Evolutionary conservation across 2,797 vertebrate genomes (phyloP).

Genomic region (Okamejei kenojei): DNA sequence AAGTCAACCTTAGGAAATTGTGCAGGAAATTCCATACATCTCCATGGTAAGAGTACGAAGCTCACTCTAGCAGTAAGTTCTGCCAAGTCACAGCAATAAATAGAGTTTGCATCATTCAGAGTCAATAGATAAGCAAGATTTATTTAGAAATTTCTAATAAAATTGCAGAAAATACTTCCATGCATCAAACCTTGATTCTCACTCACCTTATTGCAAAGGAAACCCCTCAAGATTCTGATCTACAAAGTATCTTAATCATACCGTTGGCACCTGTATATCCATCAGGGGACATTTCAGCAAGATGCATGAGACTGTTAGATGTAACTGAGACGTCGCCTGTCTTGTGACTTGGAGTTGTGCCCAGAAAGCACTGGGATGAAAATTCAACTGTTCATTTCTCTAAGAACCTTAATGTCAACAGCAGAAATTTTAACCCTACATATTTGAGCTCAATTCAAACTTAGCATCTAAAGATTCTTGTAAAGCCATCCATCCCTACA

Average conservation of each 20-base stretch:
- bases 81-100: not conserved
- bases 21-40: no score
- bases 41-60: no score
- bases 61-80: no score
- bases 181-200: not conserved
- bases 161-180: not conserved
- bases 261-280: not conserved
- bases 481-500: not conserved
- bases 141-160: not conserved
- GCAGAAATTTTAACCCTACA: not conserved
- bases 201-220: not conserved
- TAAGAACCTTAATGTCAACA: constrained; percentile 2
- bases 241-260: not conserved
- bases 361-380: not conserved
- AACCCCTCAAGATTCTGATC: not conserved
- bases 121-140: not conserved
- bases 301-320: not conserved
- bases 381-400: not conserved
- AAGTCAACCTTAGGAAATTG: no score
- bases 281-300: not conserved
- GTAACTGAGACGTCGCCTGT: not conserved
- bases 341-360: not conserved
- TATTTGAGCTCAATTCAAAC: not conserved
- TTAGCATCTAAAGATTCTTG: not conserved
- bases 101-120: not conserved